These are phyloP conservation scores for Leptodirus hochenwartii DNA, from an alignment of 2,888 invertebrate species.

Conservation along the genomic window DNA sequence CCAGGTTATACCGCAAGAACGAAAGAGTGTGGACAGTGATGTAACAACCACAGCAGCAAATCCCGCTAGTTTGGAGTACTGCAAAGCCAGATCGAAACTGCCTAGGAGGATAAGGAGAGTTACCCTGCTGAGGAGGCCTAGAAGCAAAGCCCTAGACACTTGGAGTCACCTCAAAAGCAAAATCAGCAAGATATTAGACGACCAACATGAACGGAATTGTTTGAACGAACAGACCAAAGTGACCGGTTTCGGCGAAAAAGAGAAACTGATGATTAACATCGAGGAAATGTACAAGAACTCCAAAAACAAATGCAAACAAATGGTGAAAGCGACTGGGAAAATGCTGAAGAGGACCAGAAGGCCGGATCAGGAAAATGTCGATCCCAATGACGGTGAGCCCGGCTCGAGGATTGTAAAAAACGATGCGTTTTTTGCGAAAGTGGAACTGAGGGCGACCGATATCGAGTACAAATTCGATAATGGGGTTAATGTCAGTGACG, in stretches of 20 bases:
- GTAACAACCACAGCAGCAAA: conserved; percentile 8
- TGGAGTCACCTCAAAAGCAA: conserved; percentile 23
- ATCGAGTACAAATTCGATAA: conserved; percentile 11
- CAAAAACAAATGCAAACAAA: conserved; percentile 24
- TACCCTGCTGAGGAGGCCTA: conserved; percentile 18
- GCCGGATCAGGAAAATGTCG: conserved; percentile 13
- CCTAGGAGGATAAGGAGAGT: conserved; percentile 19
- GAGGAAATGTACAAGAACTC: conserved; percentile 26
- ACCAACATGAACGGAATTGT: conserved; percentile 14
- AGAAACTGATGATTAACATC: conserved; percentile 20
- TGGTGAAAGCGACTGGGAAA: conserved; percentile 22
- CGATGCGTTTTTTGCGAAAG: conserved; percentile 19
- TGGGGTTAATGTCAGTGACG: conserved; percentile 9
- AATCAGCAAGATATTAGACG: conserved; percentile 22
- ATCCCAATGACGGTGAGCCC: conserved; percentile 13
- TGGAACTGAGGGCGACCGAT: conserved; percentile 12
- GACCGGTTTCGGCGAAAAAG: conserved; percentile 22
- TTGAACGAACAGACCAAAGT: conserved; percentile 22
- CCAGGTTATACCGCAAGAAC: conserved; percentile 14
- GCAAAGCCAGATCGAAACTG: conserved; percentile 19
- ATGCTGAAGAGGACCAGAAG: conserved; percentile 19
- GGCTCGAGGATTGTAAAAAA: conserved; percentile 19
- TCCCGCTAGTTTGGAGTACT: conserved; percentile 18
- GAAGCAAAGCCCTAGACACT: conserved; percentile 19
- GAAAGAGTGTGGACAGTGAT: conserved; percentile 7